Conservation (phyloP, 2,888 invertebrate genomes). For the Drosophila borealis region DNA sequence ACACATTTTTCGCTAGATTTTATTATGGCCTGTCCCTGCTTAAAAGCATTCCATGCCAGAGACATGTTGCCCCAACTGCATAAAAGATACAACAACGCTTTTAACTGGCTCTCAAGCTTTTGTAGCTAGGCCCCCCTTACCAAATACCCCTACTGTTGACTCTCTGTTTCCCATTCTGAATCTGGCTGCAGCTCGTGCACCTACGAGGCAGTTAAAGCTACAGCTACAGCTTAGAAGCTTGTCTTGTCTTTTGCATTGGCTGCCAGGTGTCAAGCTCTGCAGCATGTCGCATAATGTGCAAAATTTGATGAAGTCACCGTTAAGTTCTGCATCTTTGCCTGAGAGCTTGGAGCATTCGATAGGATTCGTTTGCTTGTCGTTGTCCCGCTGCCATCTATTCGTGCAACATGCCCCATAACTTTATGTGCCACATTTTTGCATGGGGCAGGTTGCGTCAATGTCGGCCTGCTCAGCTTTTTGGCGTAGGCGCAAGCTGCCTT, state of each 20-base stretch:
- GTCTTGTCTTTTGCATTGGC: constrained; percentile 56
- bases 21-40: constrained; percentile 76
- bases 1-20: constrained; percentile 78
- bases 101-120: constrained; percentile 72
- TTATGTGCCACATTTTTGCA: constrained; percentile 52
- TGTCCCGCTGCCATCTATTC: constrained; percentile 8
- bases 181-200: constrained; percentile 40
- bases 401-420: constrained; percentile 57
- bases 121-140: constrained; percentile 4
- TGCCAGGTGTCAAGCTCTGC: constrained; percentile 76
- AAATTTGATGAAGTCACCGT: constrained; percentile 80
- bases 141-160: not conserved
- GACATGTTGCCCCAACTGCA: constrained; percentile 62
- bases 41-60: constrained; percentile 76
- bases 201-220: constrained; percentile 12
- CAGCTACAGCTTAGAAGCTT: constrained; percentile 49
- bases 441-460: constrained; percentile 40
- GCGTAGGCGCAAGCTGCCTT: constrained; percentile 58
- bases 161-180: not conserved
- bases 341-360: constrained; percentile 9
- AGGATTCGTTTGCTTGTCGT: constrained; percentile 51
- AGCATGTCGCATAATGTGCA: constrained; percentile 81
- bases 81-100: constrained; percentile 80
- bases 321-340: constrained; percentile 22
- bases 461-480: constrained; percentile 20